Conservation (phyloP, 1,140 invertebrate genomes). For the Cydia strobilella region DNA sequence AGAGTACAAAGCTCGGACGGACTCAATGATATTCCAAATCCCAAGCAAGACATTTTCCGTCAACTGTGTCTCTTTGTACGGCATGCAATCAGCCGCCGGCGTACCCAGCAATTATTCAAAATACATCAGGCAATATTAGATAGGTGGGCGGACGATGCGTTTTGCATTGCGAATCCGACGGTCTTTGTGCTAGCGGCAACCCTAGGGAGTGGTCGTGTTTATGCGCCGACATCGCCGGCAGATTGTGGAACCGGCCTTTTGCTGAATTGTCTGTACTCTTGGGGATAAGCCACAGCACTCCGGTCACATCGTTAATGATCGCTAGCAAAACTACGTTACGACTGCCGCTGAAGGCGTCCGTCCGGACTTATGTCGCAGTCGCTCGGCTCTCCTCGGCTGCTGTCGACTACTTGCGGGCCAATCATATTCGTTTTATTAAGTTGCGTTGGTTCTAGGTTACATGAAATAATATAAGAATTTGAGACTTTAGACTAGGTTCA, state of each 20-base stretch:
- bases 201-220: conserved; percentile 67
- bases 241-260: conserved; percentile 67
- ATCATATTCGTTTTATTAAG: not conserved
- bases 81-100: conserved; percentile 63
- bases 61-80: conserved; percentile 62
- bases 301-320: conserved; percentile 31
- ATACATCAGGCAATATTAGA: conserved; percentile 78
- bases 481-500: too few relatives aligned
- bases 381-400: not conserved
- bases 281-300: conserved; percentile 40
- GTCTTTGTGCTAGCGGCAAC: conserved; percentile 62
- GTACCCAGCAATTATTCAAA: conserved; percentile 75
- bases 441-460: not conserved
- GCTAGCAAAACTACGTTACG: conserved; percentile 17
- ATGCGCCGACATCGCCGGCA: conserved; percentile 61
- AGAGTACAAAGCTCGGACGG: not conserved
- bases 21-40: conserved; percentile 44
- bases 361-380: conserved; percentile 5
- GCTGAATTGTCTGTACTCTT: conserved; percentile 58
- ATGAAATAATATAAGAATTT: not conserved
- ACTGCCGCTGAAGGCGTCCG: conserved; percentile 7
- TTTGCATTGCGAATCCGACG: conserved; percentile 76
- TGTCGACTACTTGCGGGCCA: not conserved
- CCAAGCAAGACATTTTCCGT: conserved; percentile 70
- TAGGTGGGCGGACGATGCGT: conserved; percentile 72